These are phyloP conservation scores for Arvicanthis niloticus DNA, from an alignment of 2,113 vertebrate species.

Conservation along the genomic window DNA sequence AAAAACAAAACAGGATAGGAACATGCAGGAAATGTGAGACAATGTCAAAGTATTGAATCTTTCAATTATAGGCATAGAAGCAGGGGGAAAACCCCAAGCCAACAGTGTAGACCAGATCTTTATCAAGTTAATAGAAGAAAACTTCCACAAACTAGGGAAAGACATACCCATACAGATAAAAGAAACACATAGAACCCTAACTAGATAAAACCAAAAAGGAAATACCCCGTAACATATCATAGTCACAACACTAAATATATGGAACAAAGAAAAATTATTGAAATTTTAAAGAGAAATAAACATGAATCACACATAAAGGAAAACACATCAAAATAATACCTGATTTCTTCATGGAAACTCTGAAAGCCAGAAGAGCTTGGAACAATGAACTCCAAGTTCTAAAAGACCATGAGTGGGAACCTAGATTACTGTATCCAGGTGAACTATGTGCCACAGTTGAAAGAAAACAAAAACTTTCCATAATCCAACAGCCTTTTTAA, in stretches of 20 bases:
- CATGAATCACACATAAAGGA: background rate
- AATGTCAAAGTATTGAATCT: background rate
- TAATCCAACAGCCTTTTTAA: background rate
- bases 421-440: background rate
- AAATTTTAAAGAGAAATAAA: background rate
- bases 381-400: background rate
- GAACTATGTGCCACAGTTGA: background rate
- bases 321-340: background rate
- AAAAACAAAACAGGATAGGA: background rate
- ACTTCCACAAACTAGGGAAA: background rate
- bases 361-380: background rate
- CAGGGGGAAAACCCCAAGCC: background rate
- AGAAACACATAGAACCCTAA: background rate
- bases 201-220: background rate
- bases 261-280: background rate
- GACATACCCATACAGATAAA: background rate
- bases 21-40: background rate
- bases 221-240: background rate
- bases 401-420: background rate
- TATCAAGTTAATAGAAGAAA: background rate
- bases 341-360: background rate
- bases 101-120: background rate
- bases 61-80: background rate
- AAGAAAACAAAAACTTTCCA: background rate
- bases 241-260: background rate